Conservation (phyloP, 2,888 invertebrate genomes). For the Pilophorus perplexus region DNA sequence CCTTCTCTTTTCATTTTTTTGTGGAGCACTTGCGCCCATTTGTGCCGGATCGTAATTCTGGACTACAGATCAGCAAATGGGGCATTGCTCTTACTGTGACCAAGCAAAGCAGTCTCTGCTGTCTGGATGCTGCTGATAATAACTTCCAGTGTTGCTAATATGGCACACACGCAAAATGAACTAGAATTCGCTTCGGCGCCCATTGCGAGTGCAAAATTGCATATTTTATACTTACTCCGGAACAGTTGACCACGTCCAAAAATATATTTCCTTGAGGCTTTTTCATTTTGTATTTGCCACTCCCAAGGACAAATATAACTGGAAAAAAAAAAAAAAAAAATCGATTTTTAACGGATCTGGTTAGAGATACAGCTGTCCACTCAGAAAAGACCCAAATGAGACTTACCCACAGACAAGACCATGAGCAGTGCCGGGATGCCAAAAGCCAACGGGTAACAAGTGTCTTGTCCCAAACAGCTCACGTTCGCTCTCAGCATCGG, state of each 20-base stretch:
- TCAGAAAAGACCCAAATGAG: not conserved
- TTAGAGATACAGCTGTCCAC: not conserved
- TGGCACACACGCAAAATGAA: too few relatives aligned
- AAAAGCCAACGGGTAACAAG: slow-evolving; percentile 71
- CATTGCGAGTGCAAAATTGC: not conserved
- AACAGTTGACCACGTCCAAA: slow-evolving; percentile 65
- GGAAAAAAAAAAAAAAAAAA: slow-evolving; percentile 41
- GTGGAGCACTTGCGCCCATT: too few relatives aligned
- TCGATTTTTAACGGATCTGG: not conserved
- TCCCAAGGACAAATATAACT: slow-evolving; percentile 82
- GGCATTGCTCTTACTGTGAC: too few relatives aligned
- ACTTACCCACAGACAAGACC: slow-evolving; percentile 60
- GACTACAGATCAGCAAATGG: too few relatives aligned
- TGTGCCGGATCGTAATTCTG: too few relatives aligned
- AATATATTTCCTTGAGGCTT: slow-evolving; percentile 72
- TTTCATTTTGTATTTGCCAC: slow-evolving; percentile 59
- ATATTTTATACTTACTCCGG: slow-evolving; percentile 54
- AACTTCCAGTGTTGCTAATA: too few relatives aligned
- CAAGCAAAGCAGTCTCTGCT: too few relatives aligned
- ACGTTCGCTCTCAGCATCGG: slow-evolving; percentile 67
- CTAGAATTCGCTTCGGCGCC: not conserved
- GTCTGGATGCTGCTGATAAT: too few relatives aligned
- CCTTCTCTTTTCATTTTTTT: too few relatives aligned
- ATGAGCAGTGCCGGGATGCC: slow-evolving; percentile 69
- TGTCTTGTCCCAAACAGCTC: slow-evolving; percentile 63